A percentile compares a stretch with the other conserved stretches of the same genome.
Evolutionary conservation across 2,113 vertebrate species (phyloP).

Genomic region (Neodontobutis hainanensis): DNA sequence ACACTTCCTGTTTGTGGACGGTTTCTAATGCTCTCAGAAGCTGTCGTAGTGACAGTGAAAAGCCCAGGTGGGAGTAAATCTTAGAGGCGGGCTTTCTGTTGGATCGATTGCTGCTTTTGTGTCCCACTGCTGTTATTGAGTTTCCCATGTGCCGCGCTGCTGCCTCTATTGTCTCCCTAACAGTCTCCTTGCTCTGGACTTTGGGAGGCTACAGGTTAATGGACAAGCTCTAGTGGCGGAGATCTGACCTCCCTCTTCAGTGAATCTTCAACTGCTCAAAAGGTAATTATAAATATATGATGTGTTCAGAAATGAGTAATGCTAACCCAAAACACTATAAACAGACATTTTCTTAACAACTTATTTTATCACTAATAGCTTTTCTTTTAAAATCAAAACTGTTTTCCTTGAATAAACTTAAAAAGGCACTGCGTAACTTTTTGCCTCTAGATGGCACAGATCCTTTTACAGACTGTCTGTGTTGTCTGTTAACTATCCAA

Average conservation of each 20-base stretch:
- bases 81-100: slow-evolving; percentile 17
- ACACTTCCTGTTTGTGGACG: neutral
- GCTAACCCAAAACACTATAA: no score
- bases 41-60: slow-evolving; percentile 34
- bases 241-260: slow-evolving; percentile 31
- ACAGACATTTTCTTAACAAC: no score
- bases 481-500: no score
- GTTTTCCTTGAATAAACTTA: no score
- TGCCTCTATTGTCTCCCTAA: slow-evolving; percentile 52
- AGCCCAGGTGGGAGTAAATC: slow-evolving; percentile 29
- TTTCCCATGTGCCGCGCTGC: slow-evolving; percentile 31
- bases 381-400: no score
- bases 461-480: no score
- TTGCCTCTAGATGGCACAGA: no score
- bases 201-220: slow-evolving; percentile 51
- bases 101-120: slow-evolving; percentile 54
- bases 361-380: no score
- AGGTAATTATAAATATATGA: no score
- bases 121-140: slow-evolving; percentile 40
- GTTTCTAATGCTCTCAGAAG: neutral
- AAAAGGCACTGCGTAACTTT: no score
- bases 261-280: slow-evolving; percentile 10
- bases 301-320: no score
- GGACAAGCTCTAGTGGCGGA: slow-evolving; percentile 36
- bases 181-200: slow-evolving; percentile 27